Percentiles rank a stretch among this genome's conserved stretches.
phyloP scores from a whole-genome alignment of 2,888 invertebrate species.

The Aphelenchoides bicaudatus region DNA sequence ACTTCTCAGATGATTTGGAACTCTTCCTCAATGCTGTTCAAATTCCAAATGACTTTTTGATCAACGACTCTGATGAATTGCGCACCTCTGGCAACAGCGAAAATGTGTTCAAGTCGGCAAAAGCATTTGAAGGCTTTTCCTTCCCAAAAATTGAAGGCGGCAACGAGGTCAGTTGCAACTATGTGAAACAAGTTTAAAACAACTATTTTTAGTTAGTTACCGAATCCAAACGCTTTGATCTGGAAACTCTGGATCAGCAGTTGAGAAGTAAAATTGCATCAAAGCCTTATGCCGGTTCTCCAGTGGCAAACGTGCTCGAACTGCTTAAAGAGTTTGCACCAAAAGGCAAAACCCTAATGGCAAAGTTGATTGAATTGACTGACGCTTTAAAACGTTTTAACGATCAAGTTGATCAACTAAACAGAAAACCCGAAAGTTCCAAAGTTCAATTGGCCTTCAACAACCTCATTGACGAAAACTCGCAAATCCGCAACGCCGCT shows the following conservation, averaged over 20 bases:
- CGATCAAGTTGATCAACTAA: background rate
- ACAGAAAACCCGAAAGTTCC: background rate
- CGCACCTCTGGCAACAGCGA: background rate
- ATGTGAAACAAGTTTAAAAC: background rate
- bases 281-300: constrained; percentile 7
- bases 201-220: constrained; percentile 6
- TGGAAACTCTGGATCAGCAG: background rate
- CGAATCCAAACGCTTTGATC: constrained; percentile 7
- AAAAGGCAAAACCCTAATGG: background rate
- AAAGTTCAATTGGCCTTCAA: constrained; percentile 7
- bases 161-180: background rate
- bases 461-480: constrained; percentile 7
- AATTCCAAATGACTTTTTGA: constrained; percentile 1
- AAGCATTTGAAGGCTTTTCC: background rate
- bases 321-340: background rate
- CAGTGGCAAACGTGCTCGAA: constrained; percentile 1
- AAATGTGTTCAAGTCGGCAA: background rate
- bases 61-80: constrained; percentile 5
- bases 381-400: constrained; percentile 2
- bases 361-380: constrained; percentile 8
- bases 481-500: constrained; percentile 6
- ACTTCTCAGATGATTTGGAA: constrained; percentile 9
- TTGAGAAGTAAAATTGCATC: background rate
- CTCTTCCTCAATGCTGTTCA: constrained; percentile 4
- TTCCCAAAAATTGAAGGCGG: background rate